These are phyloP conservation scores for Tragelaphus buxtoni DNA, from an alignment of 2,113 vertebrate genomes.

Conservation along the genomic window DNA sequence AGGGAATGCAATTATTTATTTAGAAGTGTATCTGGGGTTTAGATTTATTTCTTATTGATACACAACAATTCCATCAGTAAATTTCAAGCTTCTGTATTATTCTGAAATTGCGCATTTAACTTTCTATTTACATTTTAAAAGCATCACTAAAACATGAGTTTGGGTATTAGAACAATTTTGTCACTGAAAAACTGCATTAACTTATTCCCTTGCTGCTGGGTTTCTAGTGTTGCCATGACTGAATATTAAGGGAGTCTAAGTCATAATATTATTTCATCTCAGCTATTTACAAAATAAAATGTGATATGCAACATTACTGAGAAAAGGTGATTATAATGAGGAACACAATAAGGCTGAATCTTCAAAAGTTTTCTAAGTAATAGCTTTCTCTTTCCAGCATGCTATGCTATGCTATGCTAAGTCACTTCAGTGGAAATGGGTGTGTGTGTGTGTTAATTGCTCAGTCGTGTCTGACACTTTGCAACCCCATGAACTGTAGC, in stretches of 20 bases:
- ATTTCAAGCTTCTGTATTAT: slow-evolving; percentile 39
- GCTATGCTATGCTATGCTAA: no score
- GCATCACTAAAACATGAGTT: slow-evolving; percentile 19
- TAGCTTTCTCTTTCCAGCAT: not conserved
- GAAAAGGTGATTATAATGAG: not conserved
- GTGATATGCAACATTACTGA: not conserved
- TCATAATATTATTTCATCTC: not conserved
- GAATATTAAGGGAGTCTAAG: not conserved
- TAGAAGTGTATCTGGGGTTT: slow-evolving; percentile 20
- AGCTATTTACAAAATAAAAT: slow-evolving; percentile 1
- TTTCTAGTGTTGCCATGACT: not conserved
- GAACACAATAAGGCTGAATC: not conserved
- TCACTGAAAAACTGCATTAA: slow-evolving; percentile 3
- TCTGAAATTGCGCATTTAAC: slow-evolving; percentile 3
- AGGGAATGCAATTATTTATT: slow-evolving; percentile 51
- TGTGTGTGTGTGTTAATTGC: not conserved
- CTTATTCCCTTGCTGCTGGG: not conserved
- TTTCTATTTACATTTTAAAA: slow-evolving; percentile 48
- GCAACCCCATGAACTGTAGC: not conserved
- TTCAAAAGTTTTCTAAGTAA: not conserved
- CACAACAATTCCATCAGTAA: slow-evolving; percentile 45
- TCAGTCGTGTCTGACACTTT: rapidly evolving
- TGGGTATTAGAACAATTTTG: not conserved
- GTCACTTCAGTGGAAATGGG: no score
- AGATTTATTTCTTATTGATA: slow-evolving; percentile 53